Conservation (phyloP, 2,797 vertebrate species). For the Sebastes goodei region DNA sequence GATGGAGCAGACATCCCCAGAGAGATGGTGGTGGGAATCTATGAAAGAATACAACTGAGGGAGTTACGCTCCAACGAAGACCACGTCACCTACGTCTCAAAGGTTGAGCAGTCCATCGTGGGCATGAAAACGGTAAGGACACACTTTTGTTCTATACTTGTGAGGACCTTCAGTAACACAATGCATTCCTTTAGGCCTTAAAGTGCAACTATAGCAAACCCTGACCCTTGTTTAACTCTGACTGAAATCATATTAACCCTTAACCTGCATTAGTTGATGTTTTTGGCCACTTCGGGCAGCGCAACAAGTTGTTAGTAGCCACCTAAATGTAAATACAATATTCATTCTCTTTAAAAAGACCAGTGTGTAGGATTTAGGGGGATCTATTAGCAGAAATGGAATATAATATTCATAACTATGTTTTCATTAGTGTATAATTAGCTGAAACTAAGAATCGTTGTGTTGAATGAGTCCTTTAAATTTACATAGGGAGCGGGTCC, state of each 20-base stretch:
- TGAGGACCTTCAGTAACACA: not conserved
- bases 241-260: not conserved
- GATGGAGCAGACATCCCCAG: conserved; percentile 97
- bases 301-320: not conserved
- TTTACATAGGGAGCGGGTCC: too few relatives aligned
- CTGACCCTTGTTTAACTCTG: too few relatives aligned
- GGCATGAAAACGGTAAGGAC: conserved; percentile 93
- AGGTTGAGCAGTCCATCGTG: conserved; percentile 96
- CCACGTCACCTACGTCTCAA: conserved; percentile 98
- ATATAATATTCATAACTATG: too few relatives aligned
- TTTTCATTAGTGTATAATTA: too few relatives aligned
- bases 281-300: not conserved
- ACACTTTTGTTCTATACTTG: not conserved
- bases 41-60: conserved; percentile 95
- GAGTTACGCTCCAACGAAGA: conserved; percentile 98
- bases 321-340: not conserved
- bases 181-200: not conserved
- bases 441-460: too few relatives aligned
- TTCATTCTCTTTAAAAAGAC: too few relatives aligned
- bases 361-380: too few relatives aligned
- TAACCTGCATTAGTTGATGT: not conserved
- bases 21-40: conserved; percentile 97
- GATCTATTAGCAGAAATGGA: too few relatives aligned
- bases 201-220: not conserved
- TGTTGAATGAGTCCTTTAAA: too few relatives aligned